Conservation (phyloP, 2,888 invertebrate genomes). For the Cerastoderma edule region DNA sequence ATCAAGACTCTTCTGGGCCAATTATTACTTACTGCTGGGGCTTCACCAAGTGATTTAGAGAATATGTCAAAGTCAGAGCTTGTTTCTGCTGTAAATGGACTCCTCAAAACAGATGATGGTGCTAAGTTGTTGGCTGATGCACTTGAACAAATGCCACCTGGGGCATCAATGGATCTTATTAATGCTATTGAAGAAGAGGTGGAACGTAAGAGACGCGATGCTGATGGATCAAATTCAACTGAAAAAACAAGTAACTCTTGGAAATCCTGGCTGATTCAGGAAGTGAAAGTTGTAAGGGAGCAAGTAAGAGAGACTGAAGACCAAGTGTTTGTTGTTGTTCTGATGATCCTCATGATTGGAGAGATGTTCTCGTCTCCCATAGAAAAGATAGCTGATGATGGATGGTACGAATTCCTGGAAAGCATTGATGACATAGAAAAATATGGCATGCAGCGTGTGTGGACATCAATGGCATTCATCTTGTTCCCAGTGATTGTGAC, state of each 20-base stretch:
- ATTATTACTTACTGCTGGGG: conserved; percentile 14
- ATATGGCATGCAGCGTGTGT: conserved; percentile 79
- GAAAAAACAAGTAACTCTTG: conserved; percentile 6
- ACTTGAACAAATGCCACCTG: conserved; percentile 28
- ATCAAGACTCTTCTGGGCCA: conserved; percentile 6
- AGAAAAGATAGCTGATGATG: conserved; percentile 80
- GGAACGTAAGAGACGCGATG: neutral
- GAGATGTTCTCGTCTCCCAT: conserved; percentile 76
- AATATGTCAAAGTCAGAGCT: conserved; percentile 1
- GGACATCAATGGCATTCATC: conserved; percentile 78
- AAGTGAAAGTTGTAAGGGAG: conserved; percentile 54
- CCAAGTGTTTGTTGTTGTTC: conserved; percentile 72
- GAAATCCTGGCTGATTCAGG: conserved; percentile 14
- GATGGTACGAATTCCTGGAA: conserved; percentile 82
- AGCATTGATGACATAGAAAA: conserved; percentile 80
- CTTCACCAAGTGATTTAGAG: conserved; percentile 12
- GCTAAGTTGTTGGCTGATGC: conserved; percentile 20
- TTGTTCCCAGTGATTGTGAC: conserved; percentile 75
- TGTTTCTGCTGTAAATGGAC: conserved; percentile 1
- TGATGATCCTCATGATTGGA: conserved; percentile 75
- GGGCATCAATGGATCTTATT: conserved; percentile 39
- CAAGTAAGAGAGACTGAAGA: conserved; percentile 61
- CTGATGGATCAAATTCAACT: neutral
- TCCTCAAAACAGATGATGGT: neutral
- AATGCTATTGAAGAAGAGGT: conserved; percentile 13